Conservation (phyloP, 2,888 invertebrate genomes). For the Amphipoea oculea region DNA sequence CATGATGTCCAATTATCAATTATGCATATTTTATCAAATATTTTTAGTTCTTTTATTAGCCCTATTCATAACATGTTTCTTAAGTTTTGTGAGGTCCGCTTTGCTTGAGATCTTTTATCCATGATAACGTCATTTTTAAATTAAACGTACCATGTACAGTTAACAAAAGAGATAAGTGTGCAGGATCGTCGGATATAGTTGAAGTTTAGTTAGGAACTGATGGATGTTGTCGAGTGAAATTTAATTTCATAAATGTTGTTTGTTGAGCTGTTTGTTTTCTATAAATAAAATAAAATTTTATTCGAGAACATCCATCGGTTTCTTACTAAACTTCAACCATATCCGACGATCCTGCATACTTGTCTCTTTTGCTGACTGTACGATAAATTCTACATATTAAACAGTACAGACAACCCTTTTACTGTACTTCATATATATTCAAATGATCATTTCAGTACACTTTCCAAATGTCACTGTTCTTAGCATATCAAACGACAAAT, state of each 20-base stretch:
- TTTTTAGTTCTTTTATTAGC: background rate
- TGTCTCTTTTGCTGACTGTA: background rate
- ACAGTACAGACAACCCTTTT: conserved; percentile 41
- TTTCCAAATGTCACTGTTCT: conserved; percentile 62
- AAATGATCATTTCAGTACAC: conserved; percentile 59
- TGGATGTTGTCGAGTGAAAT: too few relatives aligned
- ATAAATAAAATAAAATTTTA: too few relatives aligned
- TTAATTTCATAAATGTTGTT: too few relatives aligned
- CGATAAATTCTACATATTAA: conserved; percentile 11
- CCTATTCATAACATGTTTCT: background rate
- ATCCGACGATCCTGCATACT: too few relatives aligned
- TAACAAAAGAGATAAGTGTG: too few relatives aligned
- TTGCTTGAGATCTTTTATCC: too few relatives aligned
- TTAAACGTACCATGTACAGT: conserved; percentile 26
- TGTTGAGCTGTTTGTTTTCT: too few relatives aligned
- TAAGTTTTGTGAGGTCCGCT: background rate
- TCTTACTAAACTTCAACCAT: too few relatives aligned
- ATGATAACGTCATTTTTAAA: conserved; percentile 12
- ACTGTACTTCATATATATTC: conserved; percentile 59
- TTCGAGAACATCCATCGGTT: too few relatives aligned
- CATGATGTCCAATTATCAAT: background rate
- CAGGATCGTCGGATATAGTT: too few relatives aligned
- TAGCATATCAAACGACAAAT: conserved; percentile 75
- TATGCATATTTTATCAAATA: background rate
- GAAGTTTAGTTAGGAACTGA: too few relatives aligned